Conservation (phyloP, 2,888 invertebrate genomes). For the Rhorus exstirpatorius region DNA sequence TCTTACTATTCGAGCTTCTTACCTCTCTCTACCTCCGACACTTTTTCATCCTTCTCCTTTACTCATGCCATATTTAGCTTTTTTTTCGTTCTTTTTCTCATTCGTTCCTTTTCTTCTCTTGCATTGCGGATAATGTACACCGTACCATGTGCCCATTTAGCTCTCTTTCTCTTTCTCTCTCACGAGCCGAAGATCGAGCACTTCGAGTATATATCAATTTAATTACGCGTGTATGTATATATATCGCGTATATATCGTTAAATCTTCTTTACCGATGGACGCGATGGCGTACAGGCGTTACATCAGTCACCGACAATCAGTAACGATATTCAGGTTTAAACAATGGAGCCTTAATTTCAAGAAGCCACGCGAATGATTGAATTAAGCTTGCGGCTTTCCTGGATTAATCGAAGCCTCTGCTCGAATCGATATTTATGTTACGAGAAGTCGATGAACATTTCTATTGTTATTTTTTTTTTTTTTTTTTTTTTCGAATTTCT, state of each 20-base stretch:
- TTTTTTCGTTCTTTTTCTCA: background rate
- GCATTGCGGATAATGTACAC: too few relatives aligned
- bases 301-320: conserved; percentile 83
- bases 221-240: background rate
- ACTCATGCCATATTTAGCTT: conserved; percentile 34
- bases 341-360: conserved; percentile 81
- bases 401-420: background rate
- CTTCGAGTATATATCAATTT: conserved; percentile 37
- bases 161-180: conserved; percentile 35
- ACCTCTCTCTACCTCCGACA: conserved; percentile 32
- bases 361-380: conserved; percentile 74
- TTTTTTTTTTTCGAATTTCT: too few relatives aligned
- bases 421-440: background rate
- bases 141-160: too few relatives aligned
- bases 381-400: conserved; percentile 23
- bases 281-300: conserved; percentile 40
- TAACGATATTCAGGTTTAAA: conserved; percentile 79
- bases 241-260: background rate
- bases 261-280: conserved; percentile 9
- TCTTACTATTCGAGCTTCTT: conserved; percentile 24
- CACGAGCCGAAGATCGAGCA: conserved; percentile 54
- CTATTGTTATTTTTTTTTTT: too few relatives aligned
- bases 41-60: conserved; percentile 69
- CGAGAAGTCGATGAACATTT: background rate
- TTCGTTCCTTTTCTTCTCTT: background rate